Evolutionary conservation across 2,888 invertebrate species (phyloP).

Genomic region (Cantharis nigra): DNA sequence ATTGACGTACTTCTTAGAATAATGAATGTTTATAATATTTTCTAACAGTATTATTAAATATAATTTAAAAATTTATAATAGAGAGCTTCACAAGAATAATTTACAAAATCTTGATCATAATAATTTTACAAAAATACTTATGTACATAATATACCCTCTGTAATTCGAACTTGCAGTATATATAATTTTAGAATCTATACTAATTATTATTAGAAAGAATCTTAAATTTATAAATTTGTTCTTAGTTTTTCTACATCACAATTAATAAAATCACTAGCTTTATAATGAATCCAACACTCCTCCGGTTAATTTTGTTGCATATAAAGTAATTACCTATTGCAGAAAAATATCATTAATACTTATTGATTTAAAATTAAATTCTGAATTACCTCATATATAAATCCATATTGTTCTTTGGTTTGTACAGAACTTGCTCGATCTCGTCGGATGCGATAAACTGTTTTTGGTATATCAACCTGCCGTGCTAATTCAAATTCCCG

Average conservation of each 20-base stretch:
- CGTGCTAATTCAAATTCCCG: constrained; percentile 82
- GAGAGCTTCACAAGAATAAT: neutral
- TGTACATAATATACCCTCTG: constrained; percentile 24
- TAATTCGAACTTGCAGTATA: constrained; percentile 20
- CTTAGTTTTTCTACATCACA: constrained; percentile 12
- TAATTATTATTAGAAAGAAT: neutral
- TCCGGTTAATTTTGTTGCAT: constrained; percentile 83
- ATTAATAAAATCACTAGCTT: constrained; percentile 30
- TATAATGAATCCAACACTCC: constrained; percentile 66
- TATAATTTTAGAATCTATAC: neutral
- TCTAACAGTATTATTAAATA: neutral
- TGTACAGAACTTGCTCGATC: constrained; percentile 89
- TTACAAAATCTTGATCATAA: neutral
- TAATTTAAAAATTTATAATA: neutral
- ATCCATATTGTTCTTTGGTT: constrained; percentile 89
- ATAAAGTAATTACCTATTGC: constrained; percentile 76
- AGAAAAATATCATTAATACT: constrained; percentile 45
- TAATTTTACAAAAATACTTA: constrained; percentile 19
- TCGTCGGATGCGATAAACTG: constrained; percentile 80
- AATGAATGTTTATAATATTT: neutral
- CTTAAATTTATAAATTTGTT: neutral
- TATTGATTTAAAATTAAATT: neutral
- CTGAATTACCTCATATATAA: constrained; percentile 80
- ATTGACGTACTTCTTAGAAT: neutral
- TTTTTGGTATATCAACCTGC: constrained; percentile 83